Base-by-base conservation (phyloP, 2,797 vertebrate species). In the Liasis olivaceus region DNA sequence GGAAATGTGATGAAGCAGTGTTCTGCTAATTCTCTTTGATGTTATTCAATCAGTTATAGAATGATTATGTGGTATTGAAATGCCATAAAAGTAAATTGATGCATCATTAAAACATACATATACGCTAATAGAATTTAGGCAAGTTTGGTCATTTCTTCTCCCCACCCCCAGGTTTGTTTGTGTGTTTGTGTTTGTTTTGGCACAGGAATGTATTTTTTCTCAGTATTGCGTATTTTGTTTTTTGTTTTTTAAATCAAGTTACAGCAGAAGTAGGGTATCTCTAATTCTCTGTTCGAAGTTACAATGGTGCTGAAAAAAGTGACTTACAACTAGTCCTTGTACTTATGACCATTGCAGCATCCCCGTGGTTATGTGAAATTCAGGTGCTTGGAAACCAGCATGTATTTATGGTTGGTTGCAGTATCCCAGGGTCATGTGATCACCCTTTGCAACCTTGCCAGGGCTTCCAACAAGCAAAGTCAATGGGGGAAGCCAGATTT, bases 31-130 rank as follows among this genome's bases (percentile, higher is more conserved):
- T 93, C 92, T 72, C 5, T 94, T 85, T 59, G 42, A 90, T 90
- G 36, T 91, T 95, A 94, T 2, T 63, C 85, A 91, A 56, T 20
- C 36, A 95, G 26, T 47, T 91, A 94, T 66, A 91, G 56, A 42
- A 93, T 85, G 2, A 22, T 92, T 91, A 92, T 85, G 87, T 8
- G 22, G 9, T 59, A 94, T 26, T 92, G 42, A 66, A 94, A 91
- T 15, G 77, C 20, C 90, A 56, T 92, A 92, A 94, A 92, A 81
- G 6, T 24, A 91, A 94, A 94, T 28, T 8, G 63, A 3, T 66
- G 92, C 0, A 0, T 86, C 91, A 93, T 92, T 42, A 88, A 92
- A 92, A 36, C 77, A 8, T 60, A 93, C 0, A 2, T 20, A 85
- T 17, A 89, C 26, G 47, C 12, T 58, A 84, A 87, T 8, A 26